phyloP scores from a whole-genome alignment of 2,888 invertebrate species.

The Drosophila kanekoi region DNA sequence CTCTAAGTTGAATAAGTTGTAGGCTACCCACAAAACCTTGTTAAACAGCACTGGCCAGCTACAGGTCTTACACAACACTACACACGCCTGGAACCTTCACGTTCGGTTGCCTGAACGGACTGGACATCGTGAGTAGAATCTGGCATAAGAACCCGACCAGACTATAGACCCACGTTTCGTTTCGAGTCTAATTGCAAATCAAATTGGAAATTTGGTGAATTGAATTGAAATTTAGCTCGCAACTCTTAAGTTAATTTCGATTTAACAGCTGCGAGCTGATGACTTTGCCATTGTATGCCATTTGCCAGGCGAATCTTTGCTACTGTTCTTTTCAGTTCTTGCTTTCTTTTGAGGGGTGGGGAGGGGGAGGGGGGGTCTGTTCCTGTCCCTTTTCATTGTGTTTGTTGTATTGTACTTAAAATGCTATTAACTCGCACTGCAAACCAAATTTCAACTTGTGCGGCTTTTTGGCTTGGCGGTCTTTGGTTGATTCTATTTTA shows the following conservation, averaged over 20 bases:
- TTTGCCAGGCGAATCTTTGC: background rate
- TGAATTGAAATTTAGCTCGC: slow-evolving; percentile 36
- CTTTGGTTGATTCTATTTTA: slow-evolving; percentile 61
- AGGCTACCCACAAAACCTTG: too few relatives aligned
- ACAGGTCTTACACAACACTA: too few relatives aligned
- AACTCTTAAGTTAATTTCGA: slow-evolving; percentile 47
- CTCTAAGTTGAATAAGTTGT: too few relatives aligned
- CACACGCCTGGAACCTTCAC: too few relatives aligned
- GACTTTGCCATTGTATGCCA: slow-evolving; percentile 1
- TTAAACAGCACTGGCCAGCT: too few relatives aligned
- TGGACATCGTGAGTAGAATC: too few relatives aligned
- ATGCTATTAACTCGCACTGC: slow-evolving; percentile 72
- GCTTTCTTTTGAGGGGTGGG: background rate
- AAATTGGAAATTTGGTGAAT: slow-evolving; percentile 15
- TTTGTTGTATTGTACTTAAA: slow-evolving; percentile 70
- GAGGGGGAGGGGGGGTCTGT: too few relatives aligned
- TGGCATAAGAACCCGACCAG: background rate
- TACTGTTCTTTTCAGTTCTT: background rate
- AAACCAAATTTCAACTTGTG: slow-evolving; percentile 71
- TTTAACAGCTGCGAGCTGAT: slow-evolving; percentile 33
- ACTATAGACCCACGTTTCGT: background rate
- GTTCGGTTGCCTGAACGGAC: too few relatives aligned
- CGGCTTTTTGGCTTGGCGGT: slow-evolving; percentile 70
- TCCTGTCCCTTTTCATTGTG: slow-evolving; percentile 1
- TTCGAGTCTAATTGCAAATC: slow-evolving; percentile 12